Base-by-base conservation (phyloP, 2,888 invertebrate species). In the Trichogramma evanescens region DNA sequence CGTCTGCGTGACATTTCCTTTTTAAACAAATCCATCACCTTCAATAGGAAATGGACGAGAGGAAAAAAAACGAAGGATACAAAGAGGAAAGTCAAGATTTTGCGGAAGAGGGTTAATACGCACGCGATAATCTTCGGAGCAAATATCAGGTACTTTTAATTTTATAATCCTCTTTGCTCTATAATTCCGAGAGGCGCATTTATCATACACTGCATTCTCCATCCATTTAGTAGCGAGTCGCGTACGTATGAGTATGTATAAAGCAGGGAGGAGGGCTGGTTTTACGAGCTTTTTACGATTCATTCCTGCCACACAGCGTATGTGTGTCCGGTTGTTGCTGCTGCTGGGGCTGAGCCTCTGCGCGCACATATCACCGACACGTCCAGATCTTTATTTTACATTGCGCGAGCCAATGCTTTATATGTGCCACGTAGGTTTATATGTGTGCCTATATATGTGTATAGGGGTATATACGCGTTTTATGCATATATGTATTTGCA, bases 261-360 rank as follows among this genome's bases (percentile, higher is more conserved):
- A 4, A 26, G 26, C 26, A 26, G 26, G 26, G 26, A 26, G 26
- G 26, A 50, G 39, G 10, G 41, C 42, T 7, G 57, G 44, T 42
- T 63, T 63, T 63, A 63, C 61, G 63, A 63, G 56, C 54, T 41
- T 58, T 63, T 63, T 63, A 63, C 54, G 61, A 55, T 56, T 63
- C 60, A 57, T 52, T 55, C 58, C 48, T 45, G 50, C 50, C 46
- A 42, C 50, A 13, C 49, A 26, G 46, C 43, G 48, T 50, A 42
- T 54, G 53, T 45, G 52, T 52, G 58, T 62, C 56, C 50, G 48
- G 56, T 48, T 40, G 42, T 53, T 46, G 40, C 7, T 40, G 38
- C 9, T 38, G 42, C 44, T n/a, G 10, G 42, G 42, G 6, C 13
- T 26, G 9, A 43, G 51, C 43, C 41, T 40, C n/a, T 51, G 38